phyloP scores from a whole-genome alignment of 2,113 vertebrate species.

The Mesembrinibis cayennensis region DNA sequence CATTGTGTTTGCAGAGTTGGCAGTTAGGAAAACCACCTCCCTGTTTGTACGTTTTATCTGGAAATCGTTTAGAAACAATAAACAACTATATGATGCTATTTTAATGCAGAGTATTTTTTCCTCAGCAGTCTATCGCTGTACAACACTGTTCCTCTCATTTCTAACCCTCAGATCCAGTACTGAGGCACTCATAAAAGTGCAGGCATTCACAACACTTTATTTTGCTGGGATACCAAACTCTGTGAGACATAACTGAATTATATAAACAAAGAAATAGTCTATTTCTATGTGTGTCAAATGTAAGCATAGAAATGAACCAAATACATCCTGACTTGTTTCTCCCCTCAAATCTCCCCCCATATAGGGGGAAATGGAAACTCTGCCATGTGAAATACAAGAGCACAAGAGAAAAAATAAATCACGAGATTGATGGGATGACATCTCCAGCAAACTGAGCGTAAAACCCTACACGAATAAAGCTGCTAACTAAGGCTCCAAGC shows the following conservation, averaged over 20 bases:
- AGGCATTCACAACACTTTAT: background rate
- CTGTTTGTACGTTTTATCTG: conserved; percentile 31
- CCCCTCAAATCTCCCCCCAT: background rate
- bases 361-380: background rate
- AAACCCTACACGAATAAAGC: background rate
- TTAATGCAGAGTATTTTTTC: background rate
- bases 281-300: background rate
- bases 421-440: background rate
- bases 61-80: conserved; percentile 34
- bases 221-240: background rate
- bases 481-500: background rate
- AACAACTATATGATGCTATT: background rate
- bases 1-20: background rate
- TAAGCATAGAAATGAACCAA: background rate
- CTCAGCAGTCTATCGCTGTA: background rate
- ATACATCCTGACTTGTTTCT: background rate
- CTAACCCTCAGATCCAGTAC: background rate
- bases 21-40: background rate
- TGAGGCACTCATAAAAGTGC: background rate
- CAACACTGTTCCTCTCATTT: background rate
- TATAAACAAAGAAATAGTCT: background rate
- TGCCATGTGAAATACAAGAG: background rate
- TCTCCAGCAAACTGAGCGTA: background rate
- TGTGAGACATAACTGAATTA: background rate
- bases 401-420: background rate